A percentile compares a stretch with the other conserved stretches of the same genome.
These are phyloP conservation scores for Phalanger gymnotis DNA, from an alignment of 2,797 vertebrate genomes.

Conservation along the genomic window DNA sequence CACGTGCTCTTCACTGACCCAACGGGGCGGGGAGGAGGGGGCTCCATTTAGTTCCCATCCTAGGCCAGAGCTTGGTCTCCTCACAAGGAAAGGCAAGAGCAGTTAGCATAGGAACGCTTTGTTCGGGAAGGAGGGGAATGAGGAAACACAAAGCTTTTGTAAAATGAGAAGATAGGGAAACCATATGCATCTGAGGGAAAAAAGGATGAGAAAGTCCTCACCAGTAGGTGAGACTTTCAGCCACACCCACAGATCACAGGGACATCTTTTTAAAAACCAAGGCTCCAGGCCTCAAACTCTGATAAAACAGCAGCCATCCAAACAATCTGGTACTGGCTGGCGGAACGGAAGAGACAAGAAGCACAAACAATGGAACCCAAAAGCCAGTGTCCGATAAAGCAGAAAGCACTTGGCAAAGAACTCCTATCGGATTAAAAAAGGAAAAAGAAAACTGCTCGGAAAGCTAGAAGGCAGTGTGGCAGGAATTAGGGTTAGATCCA, in stretches of 20 bases:
- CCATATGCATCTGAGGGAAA: neutral
- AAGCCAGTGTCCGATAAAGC: neutral
- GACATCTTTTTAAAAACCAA: neutral
- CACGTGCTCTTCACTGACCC: neutral
- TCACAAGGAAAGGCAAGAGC: neutral
- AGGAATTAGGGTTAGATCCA: neutral
- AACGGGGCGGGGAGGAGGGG: neutral
- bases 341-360: neutral
- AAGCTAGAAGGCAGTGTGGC: neutral
- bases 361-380: neutral
- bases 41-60: neutral
- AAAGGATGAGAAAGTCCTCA: neutral
- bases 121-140: neutral
- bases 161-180: neutral
- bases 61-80: neutral
- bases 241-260: neutral
- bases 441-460: too few relatives aligned
- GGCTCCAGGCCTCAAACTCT: neutral
- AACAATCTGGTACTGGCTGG: too few relatives aligned
- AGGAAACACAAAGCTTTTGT: too few relatives aligned
- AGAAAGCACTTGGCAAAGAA: neutral
- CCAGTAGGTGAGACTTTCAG: neutral
- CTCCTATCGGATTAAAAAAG: neutral
- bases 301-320: neutral
- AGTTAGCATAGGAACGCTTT: neutral